Conservation (phyloP, 1,140 invertebrate genomes). For the Drosophila littoralis region DNA sequence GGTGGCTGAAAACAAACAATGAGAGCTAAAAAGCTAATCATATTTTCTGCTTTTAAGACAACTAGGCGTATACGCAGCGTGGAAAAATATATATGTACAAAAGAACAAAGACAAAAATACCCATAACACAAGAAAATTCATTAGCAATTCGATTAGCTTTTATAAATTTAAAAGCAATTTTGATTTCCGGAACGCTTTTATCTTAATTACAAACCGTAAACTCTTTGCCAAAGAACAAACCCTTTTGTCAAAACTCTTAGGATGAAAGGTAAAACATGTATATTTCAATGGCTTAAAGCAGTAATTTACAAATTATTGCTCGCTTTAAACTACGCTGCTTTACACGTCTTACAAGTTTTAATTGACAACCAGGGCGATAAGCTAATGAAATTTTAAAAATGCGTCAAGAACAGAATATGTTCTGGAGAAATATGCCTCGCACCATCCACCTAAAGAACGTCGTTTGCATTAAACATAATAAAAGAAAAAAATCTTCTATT, state of each 20-base stretch:
- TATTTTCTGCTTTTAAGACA: not conserved
- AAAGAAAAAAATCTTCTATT: slow-evolving; percentile 32
- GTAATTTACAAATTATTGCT: not conserved
- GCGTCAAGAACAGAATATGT: slow-evolving; percentile 1
- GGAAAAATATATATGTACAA: not conserved
- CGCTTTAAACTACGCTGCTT: not conserved
- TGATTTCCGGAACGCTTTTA: not conserved
- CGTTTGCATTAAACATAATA: not conserved
- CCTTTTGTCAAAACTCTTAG: slow-evolving; percentile 20
- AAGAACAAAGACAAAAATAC: not conserved
- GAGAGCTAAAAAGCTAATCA: not conserved
- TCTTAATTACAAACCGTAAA: slow-evolving; percentile 31
- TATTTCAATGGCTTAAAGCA: not conserved
- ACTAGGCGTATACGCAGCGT: not conserved
- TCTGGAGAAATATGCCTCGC: slow-evolving; percentile 32
- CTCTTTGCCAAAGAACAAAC: not conserved
- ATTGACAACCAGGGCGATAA: slow-evolving; percentile 52
- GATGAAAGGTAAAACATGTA: slow-evolving; percentile 25
- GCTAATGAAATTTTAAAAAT: slow-evolving; percentile 61
- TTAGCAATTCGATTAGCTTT: slow-evolving; percentile 10
- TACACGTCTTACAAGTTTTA: not conserved
- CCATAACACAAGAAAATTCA: not conserved
- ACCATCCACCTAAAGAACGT: slow-evolving; percentile 40
- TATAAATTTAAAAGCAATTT: slow-evolving; percentile 14
- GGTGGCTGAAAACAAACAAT: too few relatives aligned